Conservation (phyloP, 1,140 invertebrate genomes). For the Nasonia vitripennis region DNA sequence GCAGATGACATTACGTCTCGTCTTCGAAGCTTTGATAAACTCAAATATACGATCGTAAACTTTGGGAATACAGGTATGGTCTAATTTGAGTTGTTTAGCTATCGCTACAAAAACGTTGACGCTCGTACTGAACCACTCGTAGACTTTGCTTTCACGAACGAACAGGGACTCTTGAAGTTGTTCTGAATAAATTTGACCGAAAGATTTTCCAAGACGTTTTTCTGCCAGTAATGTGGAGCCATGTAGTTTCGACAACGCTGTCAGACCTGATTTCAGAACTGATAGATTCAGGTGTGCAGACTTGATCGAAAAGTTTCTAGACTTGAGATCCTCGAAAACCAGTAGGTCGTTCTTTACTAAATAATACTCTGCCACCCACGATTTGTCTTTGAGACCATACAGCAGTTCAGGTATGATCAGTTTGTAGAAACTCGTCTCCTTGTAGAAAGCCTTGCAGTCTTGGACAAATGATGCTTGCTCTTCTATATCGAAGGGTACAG, state of each 20-base stretch:
- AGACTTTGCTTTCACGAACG: background rate
- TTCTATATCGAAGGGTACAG: conserved; percentile 13
- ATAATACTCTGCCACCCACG: conserved; percentile 69
- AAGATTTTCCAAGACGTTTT: conserved; percentile 18
- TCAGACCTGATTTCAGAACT: background rate
- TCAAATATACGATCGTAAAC: background rate
- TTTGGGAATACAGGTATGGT: conserved; percentile 50
- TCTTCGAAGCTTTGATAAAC: background rate
- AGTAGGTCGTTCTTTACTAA: conserved; percentile 64
- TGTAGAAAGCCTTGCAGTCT: background rate
- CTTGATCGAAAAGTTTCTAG: conserved; percentile 41
- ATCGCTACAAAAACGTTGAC: background rate
- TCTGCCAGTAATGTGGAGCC: conserved; percentile 15
- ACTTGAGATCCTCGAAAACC: conserved; percentile 53
- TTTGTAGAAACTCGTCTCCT: conserved; percentile 18
- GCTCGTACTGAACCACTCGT: background rate
- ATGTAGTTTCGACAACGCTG: background rate
- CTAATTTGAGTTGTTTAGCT: conserved; percentile 50
- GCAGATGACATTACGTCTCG: conserved; percentile 1
- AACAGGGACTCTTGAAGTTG: background rate
- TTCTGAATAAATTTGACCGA: background rate
- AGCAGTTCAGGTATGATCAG: background rate
- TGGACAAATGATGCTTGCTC: background rate
- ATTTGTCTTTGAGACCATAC: background rate
- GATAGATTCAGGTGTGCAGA: background rate